Base-by-base conservation (phyloP, 2,113 vertebrate species). In the Lepisosteus oculatus region DNA sequence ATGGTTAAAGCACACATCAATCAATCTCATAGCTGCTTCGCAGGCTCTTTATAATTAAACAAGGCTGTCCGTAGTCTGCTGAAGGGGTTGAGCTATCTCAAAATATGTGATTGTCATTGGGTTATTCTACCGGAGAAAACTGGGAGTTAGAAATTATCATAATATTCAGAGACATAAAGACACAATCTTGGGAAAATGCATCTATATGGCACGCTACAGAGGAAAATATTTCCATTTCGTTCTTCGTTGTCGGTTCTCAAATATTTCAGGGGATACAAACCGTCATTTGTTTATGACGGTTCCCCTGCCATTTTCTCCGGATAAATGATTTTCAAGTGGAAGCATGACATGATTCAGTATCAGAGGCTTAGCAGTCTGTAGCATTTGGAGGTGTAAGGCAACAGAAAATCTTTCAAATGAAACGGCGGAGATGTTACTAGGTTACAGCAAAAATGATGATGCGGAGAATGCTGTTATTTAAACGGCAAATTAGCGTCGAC, bases 1-100 rank as follows among this genome's bases (percentile, higher is more conserved):
- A 84, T 87, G 87, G 88, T 86, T 85, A 83, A 79, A 81, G 79
- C 84, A 77, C 77, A 81, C 84, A 87, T 86, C 86, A 85, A 85
- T 88, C 88, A 87, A 77, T 75, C 71, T 70, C 65, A 43, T n/a
- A 76, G 79, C 71, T 75, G 54, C 75, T 80, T 77, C 73, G 69
- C 61, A 70, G 61, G 72, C 76, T 77, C 17, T 42, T 61, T 54
- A 55, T 51, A 71, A 76, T 76, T 43, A 71, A 81, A 74, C 74
- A 77, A 80, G 80, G 78, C 72, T 79, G 78, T 71, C 79, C 77
- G 81, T 77, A 79, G 71, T 76, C 71, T 79, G 74, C 74, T 64
- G 63, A 11, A 14, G 68, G 76, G 71, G 67, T 76, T 72, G 81
- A 69, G 80, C 65, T 57, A 65, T 45, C 15, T 66, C 14, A 15